These are phyloP conservation scores for Dryadula phaetusa DNA, from an alignment of 2,888 invertebrate species.

Conservation along the genomic window DNA sequence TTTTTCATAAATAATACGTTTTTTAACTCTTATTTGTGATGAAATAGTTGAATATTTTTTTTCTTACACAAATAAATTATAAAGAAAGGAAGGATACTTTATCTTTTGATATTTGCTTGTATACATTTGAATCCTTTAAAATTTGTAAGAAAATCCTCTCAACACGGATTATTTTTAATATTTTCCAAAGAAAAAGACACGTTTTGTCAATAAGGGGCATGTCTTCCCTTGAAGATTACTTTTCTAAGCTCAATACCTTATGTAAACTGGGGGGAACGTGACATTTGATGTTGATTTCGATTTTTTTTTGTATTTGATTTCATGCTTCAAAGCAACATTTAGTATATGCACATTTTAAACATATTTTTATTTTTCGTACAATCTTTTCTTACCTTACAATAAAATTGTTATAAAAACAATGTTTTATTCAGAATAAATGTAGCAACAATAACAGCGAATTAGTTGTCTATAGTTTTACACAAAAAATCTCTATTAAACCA, in stretches of 20 bases:
- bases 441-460: too few relatives aligned
- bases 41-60: too few relatives aligned
- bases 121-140: conserved; percentile 47
- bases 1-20: too few relatives aligned
- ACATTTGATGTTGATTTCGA: conserved; percentile 50
- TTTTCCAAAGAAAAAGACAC: conserved; percentile 67
- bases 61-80: background rate
- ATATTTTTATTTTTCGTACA: background rate
- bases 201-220: conserved; percentile 76
- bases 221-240: conserved; percentile 67
- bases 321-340: background rate
- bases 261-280: conserved; percentile 66
- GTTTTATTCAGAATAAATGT: too few relatives aligned
- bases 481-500: too few relatives aligned
- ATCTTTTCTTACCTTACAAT: too few relatives aligned
- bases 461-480: too few relatives aligned
- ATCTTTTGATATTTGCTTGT: conserved; percentile 39
- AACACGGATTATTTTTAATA: conserved; percentile 67
- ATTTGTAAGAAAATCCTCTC: conserved; percentile 53
- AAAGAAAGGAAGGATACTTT: background rate
- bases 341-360: background rate
- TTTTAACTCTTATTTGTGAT: too few relatives aligned
- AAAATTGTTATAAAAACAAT: too few relatives aligned
- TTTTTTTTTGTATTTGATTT: conserved; percentile 50
- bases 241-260: conserved; percentile 67